Base-by-base conservation (phyloP, 2,113 vertebrate genomes). In the Morone chrysops region DNA sequence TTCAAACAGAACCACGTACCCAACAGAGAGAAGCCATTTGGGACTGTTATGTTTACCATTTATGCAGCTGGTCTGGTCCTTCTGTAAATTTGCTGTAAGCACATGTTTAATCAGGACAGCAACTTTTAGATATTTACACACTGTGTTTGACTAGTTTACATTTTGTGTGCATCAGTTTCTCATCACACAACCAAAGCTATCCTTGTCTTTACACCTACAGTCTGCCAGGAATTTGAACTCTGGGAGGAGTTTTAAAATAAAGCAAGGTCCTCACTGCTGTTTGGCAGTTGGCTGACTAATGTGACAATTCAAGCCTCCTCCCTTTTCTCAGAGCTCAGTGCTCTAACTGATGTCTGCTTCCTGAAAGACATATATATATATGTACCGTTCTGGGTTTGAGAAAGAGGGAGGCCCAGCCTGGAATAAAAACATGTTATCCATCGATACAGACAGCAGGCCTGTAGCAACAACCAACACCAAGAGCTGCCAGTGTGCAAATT, bases 201-300 rank as follows among this genome's bases (percentile, higher is more conserved):
- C 53, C 50, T 65, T 54, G 48, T 83, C 74, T 71, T 71, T 59
- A 68, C 78, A 87, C 85, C 72, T 74, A 53, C 45, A 77, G 66
- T 47, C 70, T 79, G 88, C 87, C 83, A 87, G 69, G 63, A 89
- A 89, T 82, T 5, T 68, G 53, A 84, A 72, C 75, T 76, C 71
- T 48, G 84, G 78, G 70, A 47, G 62, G 41, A n/a, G 8, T 31
- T 62, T 45, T 31, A 11, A 85, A 81, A 82, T 71, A 78, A 73
- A 70, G 59, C 62, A 65, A 81, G 20, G 56, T 70, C 62, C 79
- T 68, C 12, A 61, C 47, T 66, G 75, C 51, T 78, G 65, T 57
- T 86, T 66, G 57, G 66, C 62, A 66, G 68, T 50, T 20, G 81
- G 66, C 57, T 86, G 76, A 83, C 20, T 63, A 62, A 70, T 56